phyloP scores from a whole-genome alignment of 2,113 vertebrate species.

The Chaetodon auriga region DNA sequence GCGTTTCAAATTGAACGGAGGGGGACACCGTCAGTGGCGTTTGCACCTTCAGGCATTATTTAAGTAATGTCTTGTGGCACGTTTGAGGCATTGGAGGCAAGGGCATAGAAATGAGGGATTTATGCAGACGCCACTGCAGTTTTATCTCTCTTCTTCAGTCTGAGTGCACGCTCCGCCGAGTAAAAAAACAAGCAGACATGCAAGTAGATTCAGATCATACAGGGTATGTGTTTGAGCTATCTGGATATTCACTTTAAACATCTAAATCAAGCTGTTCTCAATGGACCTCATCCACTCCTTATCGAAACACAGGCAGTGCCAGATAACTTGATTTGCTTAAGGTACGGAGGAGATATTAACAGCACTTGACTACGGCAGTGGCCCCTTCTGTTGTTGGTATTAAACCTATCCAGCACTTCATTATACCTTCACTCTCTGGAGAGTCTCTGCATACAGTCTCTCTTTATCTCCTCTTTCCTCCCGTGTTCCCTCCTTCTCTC shows the following conservation, averaged over 20 bases:
- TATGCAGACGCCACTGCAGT: conserved; percentile 71
- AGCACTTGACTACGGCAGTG: conserved; percentile 76
- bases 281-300: conserved; percentile 81
- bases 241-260: conserved; percentile 84
- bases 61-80: conserved; percentile 85
- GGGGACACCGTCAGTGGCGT: conserved; percentile 75
- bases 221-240: conserved; percentile 79
- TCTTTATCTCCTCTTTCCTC: conserved; percentile 83
- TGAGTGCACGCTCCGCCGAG: conserved; percentile 59
- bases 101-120: conserved; percentile 81
- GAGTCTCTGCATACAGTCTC: conserved; percentile 81
- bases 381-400: conserved; percentile 81
- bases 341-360: conserved; percentile 83
- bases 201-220: conserved; percentile 83
- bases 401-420: conserved; percentile 85
- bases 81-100: conserved; percentile 79
- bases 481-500: conserved; percentile 62
- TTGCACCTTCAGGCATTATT: conserved; percentile 81
- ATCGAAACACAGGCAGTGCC: conserved; percentile 78
- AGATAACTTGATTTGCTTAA: conserved; percentile 87
- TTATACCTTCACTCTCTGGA: conserved; percentile 84
- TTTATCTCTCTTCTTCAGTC: conserved; percentile 79
- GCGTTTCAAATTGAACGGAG: conserved; percentile 84
- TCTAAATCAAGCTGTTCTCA: conserved; percentile 84
- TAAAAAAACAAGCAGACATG: conserved; percentile 73